These are phyloP conservation scores for Spilarctia lutea DNA, from an alignment of 2,888 invertebrate species.

Conservation along the genomic window DNA sequence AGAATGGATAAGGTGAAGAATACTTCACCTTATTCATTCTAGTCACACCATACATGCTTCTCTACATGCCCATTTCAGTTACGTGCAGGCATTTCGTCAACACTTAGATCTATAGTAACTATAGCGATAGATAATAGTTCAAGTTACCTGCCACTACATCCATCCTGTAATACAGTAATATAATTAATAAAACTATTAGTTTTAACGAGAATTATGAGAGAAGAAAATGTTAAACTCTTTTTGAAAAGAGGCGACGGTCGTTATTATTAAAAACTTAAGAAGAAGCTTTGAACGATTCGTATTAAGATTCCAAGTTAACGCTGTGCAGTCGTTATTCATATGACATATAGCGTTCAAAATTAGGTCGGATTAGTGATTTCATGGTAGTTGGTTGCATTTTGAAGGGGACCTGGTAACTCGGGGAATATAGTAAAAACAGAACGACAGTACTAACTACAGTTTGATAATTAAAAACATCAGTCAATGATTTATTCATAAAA, in stretches of 20 bases:
- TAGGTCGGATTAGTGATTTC: conserved; percentile 80
- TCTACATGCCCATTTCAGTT: too few relatives aligned
- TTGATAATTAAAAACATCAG: conserved; percentile 14
- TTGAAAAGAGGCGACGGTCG: conserved; percentile 54
- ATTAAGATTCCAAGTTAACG: conserved; percentile 62
- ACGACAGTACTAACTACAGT: conserved; percentile 22
- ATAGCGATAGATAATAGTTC: too few relatives aligned
- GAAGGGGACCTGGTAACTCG: conserved; percentile 62
- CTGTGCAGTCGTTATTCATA: conserved; percentile 67
- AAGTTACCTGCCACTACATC: too few relatives aligned
- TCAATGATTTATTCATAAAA: not conserved
- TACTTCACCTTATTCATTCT: too few relatives aligned
- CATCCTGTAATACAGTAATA: too few relatives aligned
- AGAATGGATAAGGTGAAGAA: too few relatives aligned
- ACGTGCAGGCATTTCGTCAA: too few relatives aligned
- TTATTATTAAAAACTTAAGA: conserved; percentile 43
- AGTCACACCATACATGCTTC: too few relatives aligned
- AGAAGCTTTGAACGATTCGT: conserved; percentile 54
- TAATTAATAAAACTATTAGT: too few relatives aligned
- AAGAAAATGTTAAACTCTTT: not conserved
- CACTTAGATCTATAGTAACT: too few relatives aligned
- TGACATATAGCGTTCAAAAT: conserved; percentile 75
- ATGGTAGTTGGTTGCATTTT: conserved; percentile 50
- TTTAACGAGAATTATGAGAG: too few relatives aligned
- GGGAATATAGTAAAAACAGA: conserved; percentile 47